Conservation (phyloP, 2,113 vertebrate species). For the Thinocorus orbignyianus region DNA sequence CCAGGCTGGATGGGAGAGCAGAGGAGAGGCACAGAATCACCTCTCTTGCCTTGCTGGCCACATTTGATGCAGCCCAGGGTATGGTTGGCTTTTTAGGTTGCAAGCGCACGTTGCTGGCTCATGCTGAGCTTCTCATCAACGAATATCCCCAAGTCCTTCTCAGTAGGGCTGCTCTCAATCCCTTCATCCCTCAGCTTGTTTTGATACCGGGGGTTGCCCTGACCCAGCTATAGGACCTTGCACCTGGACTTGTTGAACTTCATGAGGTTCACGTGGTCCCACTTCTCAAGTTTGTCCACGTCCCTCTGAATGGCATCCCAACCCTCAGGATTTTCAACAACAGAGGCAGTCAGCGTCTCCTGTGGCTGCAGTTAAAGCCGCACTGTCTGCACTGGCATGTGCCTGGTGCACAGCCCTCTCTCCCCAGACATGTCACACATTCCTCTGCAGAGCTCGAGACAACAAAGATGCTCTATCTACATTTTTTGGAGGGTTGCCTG, state of each 20-base stretch:
- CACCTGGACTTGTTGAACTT: neutral
- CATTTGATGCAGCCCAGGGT: neutral
- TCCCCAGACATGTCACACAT: neutral
- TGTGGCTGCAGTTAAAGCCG: neutral
- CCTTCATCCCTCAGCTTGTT: neutral
- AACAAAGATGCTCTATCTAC: neutral
- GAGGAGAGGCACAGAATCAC: neutral
- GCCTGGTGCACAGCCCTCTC: neutral
- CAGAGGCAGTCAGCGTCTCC: neutral
- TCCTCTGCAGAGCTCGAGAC: neutral
- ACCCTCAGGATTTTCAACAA: neutral
- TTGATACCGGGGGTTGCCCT: neutral
- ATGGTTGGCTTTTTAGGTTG: neutral
- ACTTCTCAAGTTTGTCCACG: neutral
- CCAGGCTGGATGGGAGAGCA: no score
- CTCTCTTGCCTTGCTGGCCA: neutral
- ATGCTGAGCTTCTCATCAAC: neutral
- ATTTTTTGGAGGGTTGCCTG: neutral
- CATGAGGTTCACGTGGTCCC: neutral
- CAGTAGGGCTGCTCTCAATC: neutral
- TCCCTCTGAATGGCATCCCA: neutral
- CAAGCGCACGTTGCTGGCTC: neutral
- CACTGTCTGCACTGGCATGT: rapidly evolving
- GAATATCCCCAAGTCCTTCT: neutral
- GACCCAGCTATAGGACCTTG: neutral